These are phyloP conservation scores for Chironomus striatipennis DNA, from an alignment of 1,140 invertebrate genomes.

Conservation along the genomic window DNA sequence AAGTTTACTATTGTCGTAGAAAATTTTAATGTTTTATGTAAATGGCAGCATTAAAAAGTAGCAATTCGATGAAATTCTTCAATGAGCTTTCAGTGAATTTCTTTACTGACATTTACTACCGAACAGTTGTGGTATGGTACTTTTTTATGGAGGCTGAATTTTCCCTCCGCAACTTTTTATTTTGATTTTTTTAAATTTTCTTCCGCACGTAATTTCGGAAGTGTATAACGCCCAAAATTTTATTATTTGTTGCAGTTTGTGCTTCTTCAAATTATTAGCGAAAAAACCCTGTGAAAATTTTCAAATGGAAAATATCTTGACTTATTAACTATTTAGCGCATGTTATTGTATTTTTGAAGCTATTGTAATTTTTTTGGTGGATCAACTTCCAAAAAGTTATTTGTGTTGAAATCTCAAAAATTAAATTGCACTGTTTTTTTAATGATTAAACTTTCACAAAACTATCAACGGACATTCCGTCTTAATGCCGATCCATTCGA, in stretches of 20 bases:
- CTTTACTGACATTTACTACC: neutral
- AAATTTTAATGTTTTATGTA: neutral
- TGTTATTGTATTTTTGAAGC: constrained; percentile 25
- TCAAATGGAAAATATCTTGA: constrained; percentile 10
- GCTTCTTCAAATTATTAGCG: too few species aligned
- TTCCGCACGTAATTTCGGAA: constrained; percentile 31
- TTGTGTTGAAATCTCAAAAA: neutral
- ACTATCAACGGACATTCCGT: constrained; percentile 3
- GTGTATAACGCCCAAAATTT: neutral
- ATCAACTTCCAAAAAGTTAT: neutral
- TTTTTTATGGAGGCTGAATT: neutral
- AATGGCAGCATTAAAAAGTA: neutral
- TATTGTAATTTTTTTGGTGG: neutral
- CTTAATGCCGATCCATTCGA: neutral
- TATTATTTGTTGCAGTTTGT: neutral
- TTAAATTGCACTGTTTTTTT: neutral
- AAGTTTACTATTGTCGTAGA: neutral
- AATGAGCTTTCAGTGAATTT: neutral
- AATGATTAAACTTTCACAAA: constrained; percentile 11
- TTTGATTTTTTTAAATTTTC: constrained; percentile 29
- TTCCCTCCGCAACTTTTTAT: constrained; percentile 31
- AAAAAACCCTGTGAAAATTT: neutral
- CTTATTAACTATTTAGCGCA: constrained; percentile 21
- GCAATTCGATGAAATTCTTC: neutral
- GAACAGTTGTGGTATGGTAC: neutral